A percentile compares a stretch with the other conserved stretches of the same genome.
These are phyloP conservation scores for Rhopalosiphum nymphaeae DNA, from an alignment of 2,888 invertebrate species.

Conservation along the genomic window DNA sequence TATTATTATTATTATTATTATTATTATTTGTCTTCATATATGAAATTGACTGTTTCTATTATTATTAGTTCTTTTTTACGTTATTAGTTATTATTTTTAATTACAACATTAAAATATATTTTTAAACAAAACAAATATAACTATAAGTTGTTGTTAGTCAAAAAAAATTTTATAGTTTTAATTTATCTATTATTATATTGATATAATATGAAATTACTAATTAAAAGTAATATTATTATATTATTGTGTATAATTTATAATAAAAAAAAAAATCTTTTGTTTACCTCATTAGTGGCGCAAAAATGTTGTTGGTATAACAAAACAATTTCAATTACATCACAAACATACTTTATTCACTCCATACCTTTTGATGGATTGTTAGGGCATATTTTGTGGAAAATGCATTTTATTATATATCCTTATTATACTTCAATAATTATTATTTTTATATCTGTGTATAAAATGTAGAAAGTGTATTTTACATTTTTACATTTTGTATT, in stretches of 20 bases:
- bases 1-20: constrained; percentile 2
- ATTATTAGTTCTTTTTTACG: constrained; percentile 40
- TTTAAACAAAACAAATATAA: constrained; percentile 48
- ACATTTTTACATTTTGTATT: no score
- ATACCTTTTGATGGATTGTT: neutral
- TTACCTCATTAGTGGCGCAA: neutral
- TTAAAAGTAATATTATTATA: constrained; percentile 42
- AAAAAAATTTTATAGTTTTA: constrained; percentile 53
- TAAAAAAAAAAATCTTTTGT: neutral
- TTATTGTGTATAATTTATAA: neutral
- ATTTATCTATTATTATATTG: constrained; percentile 43
- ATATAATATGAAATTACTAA: constrained; percentile 40
- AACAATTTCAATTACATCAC: neutral
- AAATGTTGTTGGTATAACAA: neutral
- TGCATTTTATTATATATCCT: neutral
- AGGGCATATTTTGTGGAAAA: no score
- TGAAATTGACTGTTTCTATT: constrained; percentile 56
- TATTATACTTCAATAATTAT: neutral
- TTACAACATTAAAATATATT: constrained; percentile 59
- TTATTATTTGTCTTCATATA: constrained; percentile 31
- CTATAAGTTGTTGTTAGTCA: constrained; percentile 50
- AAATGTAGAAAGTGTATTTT: no score
- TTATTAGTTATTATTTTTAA: constrained; percentile 58
- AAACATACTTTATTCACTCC: neutral
- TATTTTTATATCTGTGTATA: neutral